Percentiles rank a stretch among this genome's conserved stretches.
phyloP scores from a whole-genome alignment of 2,888 invertebrate species.

The Operophtera brumata region DNA sequence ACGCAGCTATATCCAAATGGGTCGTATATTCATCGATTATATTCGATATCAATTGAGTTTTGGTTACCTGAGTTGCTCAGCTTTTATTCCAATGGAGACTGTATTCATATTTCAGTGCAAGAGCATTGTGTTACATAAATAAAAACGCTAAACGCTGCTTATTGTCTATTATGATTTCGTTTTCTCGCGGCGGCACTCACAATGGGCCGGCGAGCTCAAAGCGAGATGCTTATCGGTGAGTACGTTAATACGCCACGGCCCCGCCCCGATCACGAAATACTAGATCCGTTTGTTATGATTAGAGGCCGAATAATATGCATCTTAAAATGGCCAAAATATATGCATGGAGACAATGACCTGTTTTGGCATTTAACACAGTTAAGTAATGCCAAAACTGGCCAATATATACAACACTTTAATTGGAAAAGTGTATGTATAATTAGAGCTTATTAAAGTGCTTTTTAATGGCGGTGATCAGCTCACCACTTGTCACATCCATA shows the following conservation, averaged over 20 bases:
- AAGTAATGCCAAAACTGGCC: not conserved
- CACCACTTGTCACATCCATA: no score
- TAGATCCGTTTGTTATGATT: constrained; percentile 64
- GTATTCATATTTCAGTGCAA: constrained; percentile 53
- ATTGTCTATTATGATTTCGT: constrained; percentile 80
- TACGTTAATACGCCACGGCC: constrained; percentile 74
- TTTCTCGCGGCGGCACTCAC: constrained; percentile 68
- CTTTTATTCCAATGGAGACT: not conserved
- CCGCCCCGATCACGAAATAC: constrained; percentile 75
- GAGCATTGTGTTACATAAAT: constrained; percentile 73
- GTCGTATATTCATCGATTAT: no score
- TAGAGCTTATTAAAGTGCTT: no score
- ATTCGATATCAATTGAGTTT: no score
- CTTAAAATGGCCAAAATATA: not conserved
- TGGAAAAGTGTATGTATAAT: no score
- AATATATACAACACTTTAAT: not conserved
- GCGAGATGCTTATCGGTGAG: constrained; percentile 67
- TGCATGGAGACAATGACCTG: not conserved
- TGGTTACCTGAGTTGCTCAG: not conserved
- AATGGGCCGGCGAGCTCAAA: constrained; percentile 75
- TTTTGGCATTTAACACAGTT: no score
- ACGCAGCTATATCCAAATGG: no score
- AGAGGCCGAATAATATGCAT: not conserved
- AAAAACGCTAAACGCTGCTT: constrained; percentile 74
- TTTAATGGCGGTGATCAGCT: no score